Evolutionary conservation across 2,113 vertebrate species (phyloP), one percentile per base, ranked within the genome.

Genomic region (Planiliza haematocheilus): DNA sequence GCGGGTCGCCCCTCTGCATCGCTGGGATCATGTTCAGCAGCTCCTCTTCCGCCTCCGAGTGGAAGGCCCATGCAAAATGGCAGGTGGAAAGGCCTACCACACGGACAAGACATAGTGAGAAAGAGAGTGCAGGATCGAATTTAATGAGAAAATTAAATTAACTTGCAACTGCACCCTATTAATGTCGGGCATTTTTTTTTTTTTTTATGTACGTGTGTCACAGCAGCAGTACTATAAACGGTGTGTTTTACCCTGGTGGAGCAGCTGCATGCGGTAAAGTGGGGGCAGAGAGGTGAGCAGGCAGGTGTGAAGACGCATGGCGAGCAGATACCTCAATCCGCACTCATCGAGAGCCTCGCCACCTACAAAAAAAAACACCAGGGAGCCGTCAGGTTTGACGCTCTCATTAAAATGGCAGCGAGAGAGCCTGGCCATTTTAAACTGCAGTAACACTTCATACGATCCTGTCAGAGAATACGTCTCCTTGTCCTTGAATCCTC

Each of bases 21-120:
- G 98, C 97, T 4, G 98, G 97, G 85, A 98, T 97, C 96, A 97
- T 98, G 90, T 97, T 99, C 79, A 99, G 94, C 88, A 97, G 67
- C 89, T 99, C 98, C 78, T 99, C 98, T 71, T 99, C 97, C 0
- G 98, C 97, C 85, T 99, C 97, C 0, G 98, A 99, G 85, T 99
- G 97, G 91, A 99, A 99, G 57, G 97, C 98, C 98, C 98, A 99
- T 2, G 98, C 98, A 92, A 99, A 99, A 91, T 99, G 98, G 86
- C 97, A 99, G 0, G 98, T 99, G 17, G 97, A 99, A 9, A 99
- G 89, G 42, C 97, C 98, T 99, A 84, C 2, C 52, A 46, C 0
- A 42, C 20, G 14, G 10, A 42, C n/a, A 45, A n/a, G 17, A 43
- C 2, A 48, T 7, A 11, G 7, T 13, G 46, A 42, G 17, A 9